A percentile compares a stretch with the other conserved stretches of the same genome.
phyloP scores from a whole-genome alignment of 92 coral and sea anemone species.

The Muricea muricata region DNA sequence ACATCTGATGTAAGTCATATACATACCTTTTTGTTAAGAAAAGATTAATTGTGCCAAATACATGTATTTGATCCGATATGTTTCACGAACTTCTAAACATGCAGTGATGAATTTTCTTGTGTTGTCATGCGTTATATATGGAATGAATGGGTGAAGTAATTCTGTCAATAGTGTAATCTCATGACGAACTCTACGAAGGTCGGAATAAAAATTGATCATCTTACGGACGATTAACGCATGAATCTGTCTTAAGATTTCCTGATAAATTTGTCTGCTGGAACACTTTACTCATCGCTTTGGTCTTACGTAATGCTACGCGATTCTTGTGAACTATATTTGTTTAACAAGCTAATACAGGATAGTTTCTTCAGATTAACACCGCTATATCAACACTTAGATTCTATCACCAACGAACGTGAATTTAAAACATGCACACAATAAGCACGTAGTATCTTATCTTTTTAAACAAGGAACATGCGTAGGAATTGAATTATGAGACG shows the following conservation, averaged over 20 bases:
- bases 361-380: neutral
- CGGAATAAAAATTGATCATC: constrained; percentile 10
- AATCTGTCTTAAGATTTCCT: constrained; percentile 40
- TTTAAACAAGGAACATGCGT: no score
- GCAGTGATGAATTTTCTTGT: neutral
- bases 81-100: neutral
- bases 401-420: no score
- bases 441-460: no score
- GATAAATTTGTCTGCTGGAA: constrained; percentile 39
- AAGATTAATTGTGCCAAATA: no score
- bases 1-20: no score
- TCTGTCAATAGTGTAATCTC: neutral
- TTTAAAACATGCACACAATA: no score
- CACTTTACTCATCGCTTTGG: constrained; percentile 43
- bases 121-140: neutral
- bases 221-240: neutral
- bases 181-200: neutral
- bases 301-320: neutral
- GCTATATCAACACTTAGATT: constrained; percentile 2
- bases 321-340: constrained; percentile 18
- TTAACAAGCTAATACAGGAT: neutral
- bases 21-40: neutral
- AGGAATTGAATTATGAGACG: no score
- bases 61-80: no score
- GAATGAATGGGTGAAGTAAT: neutral